Percentiles rank a stretch among this genome's conserved stretches.
These are phyloP conservation scores for Rhingia campestris DNA, from an alignment of 2,888 invertebrate genomes.

Conservation along the genomic window DNA sequence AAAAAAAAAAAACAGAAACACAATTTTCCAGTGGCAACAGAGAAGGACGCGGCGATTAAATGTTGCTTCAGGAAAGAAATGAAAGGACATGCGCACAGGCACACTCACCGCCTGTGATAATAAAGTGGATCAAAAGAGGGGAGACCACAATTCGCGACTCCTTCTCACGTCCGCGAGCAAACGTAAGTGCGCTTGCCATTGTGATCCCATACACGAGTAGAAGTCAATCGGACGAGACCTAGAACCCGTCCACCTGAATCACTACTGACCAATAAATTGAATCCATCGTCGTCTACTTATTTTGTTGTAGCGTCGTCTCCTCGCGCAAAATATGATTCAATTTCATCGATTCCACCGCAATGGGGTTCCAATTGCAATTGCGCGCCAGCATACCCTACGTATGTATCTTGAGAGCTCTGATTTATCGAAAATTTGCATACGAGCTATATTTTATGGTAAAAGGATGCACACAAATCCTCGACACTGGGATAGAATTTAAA, in stretches of 20 bases:
- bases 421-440: slow-evolving; percentile 75
- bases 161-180: slow-evolving; percentile 48
- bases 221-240: slow-evolving; percentile 33
- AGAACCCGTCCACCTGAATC: slow-evolving; percentile 57
- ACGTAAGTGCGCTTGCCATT: slow-evolving; percentile 10
- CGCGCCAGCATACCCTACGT: not conserved
- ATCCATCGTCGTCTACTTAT: slow-evolving; percentile 33
- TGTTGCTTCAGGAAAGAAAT: slow-evolving; percentile 16
- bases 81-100: slow-evolving; percentile 40
- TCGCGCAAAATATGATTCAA: slow-evolving; percentile 70
- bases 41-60: slow-evolving; percentile 57
- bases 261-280: slow-evolving; percentile 68
- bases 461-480: slow-evolving; percentile 69
- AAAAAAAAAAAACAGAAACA: slow-evolving; percentile 3
- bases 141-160: slow-evolving; percentile 42
- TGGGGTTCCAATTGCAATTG: slow-evolving; percentile 73
- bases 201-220: not conserved
- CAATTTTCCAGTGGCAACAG: slow-evolving; percentile 45
- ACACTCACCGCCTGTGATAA: slow-evolving; percentile 15
- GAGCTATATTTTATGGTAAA: slow-evolving; percentile 68
- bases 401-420: slow-evolving; percentile 37
- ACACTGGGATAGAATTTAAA: slow-evolving; percentile 63
- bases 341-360: slow-evolving; percentile 65
- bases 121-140: slow-evolving; percentile 48
- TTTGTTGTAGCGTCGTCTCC: not conserved